Evolutionary conservation across 2,888 invertebrate species (phyloP), one percentile per base, ranked within the genome.

Genomic region (Macrosiphum euphorbiae): DNA sequence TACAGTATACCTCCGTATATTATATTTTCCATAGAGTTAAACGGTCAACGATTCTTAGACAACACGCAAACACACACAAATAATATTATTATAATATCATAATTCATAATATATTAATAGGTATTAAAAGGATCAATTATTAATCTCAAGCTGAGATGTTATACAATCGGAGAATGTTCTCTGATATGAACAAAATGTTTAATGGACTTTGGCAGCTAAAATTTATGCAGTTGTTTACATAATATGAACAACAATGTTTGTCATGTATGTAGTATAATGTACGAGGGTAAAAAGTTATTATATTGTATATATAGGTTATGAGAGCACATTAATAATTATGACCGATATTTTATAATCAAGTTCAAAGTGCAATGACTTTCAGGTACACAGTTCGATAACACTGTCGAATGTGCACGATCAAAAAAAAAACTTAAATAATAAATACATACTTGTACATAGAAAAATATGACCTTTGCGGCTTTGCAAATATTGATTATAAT

Each of bases 301-400:
- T 35, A 78, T 78, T 35, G n/a, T 88, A 55, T 67, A 67, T 88
- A 55, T 67, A 67, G 28, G 44, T 13, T 88, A 55, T 67, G 47
- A 3, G 44, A 10, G 8, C 16, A 67, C 26, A 67, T 7, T 41
- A 47, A 61, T 67, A 11, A 67, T 88, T 55, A 88, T 52, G 11
- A 67, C 41, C 78, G 55, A 78, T 44, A 84, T 88, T 84, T 84
- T 84, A 88, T 44, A 84, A 92, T 89, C 78, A 88, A 92, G 92
- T 88, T 92, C 88, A 44, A 88, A 92, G 89, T 84, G 84, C 92
- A 89, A 89, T 47, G 55, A 78, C 84, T 88, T 92, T 55, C 20
- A 13, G 87, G 87, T 92, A 47, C 55, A 47, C 55, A 55, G 47
- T 41, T n/a, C 41, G 67, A 92, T 41, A 92, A 92, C 58, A 84